Conservation (phyloP, 2,113 vertebrate species). For the Ovis canadensis region DNA sequence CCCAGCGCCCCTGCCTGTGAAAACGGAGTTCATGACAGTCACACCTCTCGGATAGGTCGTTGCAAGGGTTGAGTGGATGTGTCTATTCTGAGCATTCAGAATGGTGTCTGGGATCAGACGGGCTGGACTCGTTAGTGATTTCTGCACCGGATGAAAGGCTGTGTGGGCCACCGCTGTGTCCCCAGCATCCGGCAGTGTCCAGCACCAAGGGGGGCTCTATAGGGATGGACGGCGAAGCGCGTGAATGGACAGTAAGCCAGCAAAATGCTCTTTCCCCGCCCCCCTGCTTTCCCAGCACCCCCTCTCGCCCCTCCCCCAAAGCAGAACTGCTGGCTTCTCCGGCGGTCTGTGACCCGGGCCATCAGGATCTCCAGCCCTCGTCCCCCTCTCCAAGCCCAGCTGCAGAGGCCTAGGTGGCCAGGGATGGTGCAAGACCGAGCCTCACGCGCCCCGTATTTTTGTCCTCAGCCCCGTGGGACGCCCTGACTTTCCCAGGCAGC, state of each 20-base stretch:
- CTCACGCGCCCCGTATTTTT: neutral
- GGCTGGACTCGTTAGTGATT: accelerated
- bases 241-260: neutral
- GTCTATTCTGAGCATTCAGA: neutral
- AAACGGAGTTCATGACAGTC: accelerated
- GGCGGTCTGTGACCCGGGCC: neutral
- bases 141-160: accelerated
- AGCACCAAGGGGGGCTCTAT: neutral
- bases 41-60: accelerated
- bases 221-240: neutral
- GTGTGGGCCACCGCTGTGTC: accelerated
- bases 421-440: neutral
- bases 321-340: neutral
- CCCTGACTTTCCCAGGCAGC: constrained; percentile 1
- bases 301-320: neutral
- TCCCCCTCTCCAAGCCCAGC: neutral
- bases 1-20: neutral
- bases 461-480: neutral
- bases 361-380: neutral
- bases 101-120: accelerated
- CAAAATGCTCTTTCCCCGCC: neutral
- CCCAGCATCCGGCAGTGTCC: too few species aligned
- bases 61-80: neutral
- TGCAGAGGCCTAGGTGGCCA: neutral
- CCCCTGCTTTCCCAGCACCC: neutral